Conservation (phyloP, 2,113 vertebrate species). For the Erythrolamprus reginae region DNA sequence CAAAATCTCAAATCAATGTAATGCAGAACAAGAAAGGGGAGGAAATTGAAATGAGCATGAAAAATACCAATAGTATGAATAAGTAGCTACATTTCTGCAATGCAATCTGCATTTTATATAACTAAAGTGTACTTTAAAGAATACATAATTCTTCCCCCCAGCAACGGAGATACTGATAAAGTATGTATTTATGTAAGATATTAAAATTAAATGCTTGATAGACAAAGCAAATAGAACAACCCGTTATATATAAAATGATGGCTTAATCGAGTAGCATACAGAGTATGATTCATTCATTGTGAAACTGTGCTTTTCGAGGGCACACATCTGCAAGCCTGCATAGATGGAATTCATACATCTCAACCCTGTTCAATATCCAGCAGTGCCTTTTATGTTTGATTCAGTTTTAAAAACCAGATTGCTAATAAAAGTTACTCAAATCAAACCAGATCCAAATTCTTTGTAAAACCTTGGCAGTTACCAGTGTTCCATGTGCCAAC, state of each 20-base stretch:
- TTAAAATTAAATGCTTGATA: constrained; percentile 60
- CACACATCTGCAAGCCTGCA: constrained; percentile 46
- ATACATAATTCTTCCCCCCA: constrained; percentile 44
- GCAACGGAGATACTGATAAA: constrained; percentile 42
- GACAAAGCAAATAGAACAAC: constrained; percentile 46
- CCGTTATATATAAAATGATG: constrained; percentile 31
- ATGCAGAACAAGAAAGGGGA: not conserved
- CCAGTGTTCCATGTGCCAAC: constrained; percentile 15
- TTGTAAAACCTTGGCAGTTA: not conserved
- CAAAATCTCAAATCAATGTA: not conserved
- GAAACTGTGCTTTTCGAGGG: constrained; percentile 36
- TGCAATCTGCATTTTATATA: constrained; percentile 43
- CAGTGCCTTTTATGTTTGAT: constrained; percentile 24
- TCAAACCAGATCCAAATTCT: constrained; percentile 30
- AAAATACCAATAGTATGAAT: constrained; percentile 31
- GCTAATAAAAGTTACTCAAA: constrained; percentile 17
- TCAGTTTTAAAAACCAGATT: constrained; percentile 40
- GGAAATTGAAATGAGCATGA: constrained; percentile 30
- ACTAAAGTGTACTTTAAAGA: not conserved
- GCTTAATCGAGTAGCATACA: constrained; percentile 47
- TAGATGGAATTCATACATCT: constrained; percentile 47
- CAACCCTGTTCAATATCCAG: constrained; percentile 38
- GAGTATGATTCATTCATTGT: constrained; percentile 47
- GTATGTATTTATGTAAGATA: constrained; percentile 49
- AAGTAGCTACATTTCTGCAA: constrained; percentile 33